Base-by-base conservation (phyloP, 2,113 vertebrate species). In the Neolamprologus cancellatus region DNA sequence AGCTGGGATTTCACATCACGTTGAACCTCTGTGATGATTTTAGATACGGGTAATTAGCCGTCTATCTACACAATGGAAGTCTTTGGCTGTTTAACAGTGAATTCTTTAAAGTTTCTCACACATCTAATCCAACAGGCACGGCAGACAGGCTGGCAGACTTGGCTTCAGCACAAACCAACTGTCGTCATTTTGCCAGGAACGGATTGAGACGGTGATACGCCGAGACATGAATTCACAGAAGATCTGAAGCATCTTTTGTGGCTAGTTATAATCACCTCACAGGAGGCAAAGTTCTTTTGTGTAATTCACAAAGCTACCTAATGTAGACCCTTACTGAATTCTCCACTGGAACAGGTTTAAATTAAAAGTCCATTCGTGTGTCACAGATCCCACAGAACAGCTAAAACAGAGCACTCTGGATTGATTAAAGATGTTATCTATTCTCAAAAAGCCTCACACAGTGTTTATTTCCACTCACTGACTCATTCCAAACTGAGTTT, bases 201-300 rank as follows among this genome's bases (percentile, higher is more conserved):
- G 7, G 78, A 84, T 39, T n/a, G 44, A 86, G 81, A 71, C 71
- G 6, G 87, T 82, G 93, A 94, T 91, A 23, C 5, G 91, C 92
- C 64, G 59, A 84, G 89, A 94, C 94, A 89, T 79, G 93, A 95
- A 85, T 81, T 84, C 78, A 85, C 81, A 87, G 20, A 80, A 79
- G 80, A 50, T 11, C 71, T 50, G 71, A 76, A 50, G 71, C 25
- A 32, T 30, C 44, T 8, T 30, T 50, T 76, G 71, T 50, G 44
- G 44, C 0, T 32, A 5, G 6, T 50, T 50, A 15, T 44, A 71
- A 2, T 71, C 36, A n/a, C 71, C 71, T 76, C 44, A 32, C 71
- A 50, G 44, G 71, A 50, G 44, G 25, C 17, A 7, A 13, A 76
- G 71, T 1, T 50, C 71, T 76, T 76, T 50, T 76, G 71, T 76